Evolutionary conservation across 2,888 invertebrate species (phyloP), one percentile per base, ranked within the genome.

Genomic region (Panzeria rudis): DNA sequence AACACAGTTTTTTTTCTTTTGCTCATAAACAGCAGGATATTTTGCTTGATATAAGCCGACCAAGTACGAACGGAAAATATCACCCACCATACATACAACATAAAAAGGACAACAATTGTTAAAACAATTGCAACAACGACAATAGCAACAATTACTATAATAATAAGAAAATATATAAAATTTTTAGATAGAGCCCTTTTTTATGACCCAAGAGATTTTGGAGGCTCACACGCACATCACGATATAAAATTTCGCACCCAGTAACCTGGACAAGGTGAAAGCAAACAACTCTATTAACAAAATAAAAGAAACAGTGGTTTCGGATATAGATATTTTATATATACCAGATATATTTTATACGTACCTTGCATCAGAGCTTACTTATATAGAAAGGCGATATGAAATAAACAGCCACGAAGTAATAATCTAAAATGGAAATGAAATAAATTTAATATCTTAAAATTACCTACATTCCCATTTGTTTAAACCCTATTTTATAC

Each of bases 41-140:
- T 83, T 84, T 76, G 68, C 83, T 87, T 87, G 86, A 86, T 85
- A 54, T 83, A 69, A 47, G 75, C 87, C 87, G 87, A 20, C 73
- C 81, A 77, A 75, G 38, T 7, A 61, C 47, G 11, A 44, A 35
- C 29, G 44, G 72, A 75, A 83, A 86, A 86, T 81, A 83, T 86
- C 76, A 86, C 81, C 81, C 84, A 81, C 77, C 50, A 66, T 15
- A 35, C 25, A 50, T 13, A 79, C 41, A 56, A 68, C 32, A 44
- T 9, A 20, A 41, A 72, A 72, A 83, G 61, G 66, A 80, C 75
- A 83, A 59, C 68, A 86, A 76, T 68, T 79, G 64, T 66, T 71
- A 73, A 17, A n/a, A 52, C 50, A 72, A 69, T 64, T 76, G 71
- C 71, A 52, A 71, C 4, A 44, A 44, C 44, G n/a, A n/a, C 44